phyloP scores from a whole-genome alignment of 2,113 vertebrate species.

The Esox niger region DNA sequence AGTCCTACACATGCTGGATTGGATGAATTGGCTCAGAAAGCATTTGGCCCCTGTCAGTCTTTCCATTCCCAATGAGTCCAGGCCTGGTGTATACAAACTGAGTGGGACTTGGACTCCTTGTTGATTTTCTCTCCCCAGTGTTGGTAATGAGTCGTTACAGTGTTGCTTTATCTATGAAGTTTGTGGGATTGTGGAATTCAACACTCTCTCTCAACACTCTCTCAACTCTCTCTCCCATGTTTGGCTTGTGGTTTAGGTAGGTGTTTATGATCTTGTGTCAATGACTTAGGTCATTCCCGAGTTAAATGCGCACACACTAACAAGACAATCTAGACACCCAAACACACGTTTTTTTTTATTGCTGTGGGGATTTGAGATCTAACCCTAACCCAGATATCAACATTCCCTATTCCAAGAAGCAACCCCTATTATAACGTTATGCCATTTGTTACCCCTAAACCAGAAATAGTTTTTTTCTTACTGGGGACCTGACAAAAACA shows the following conservation, averaged over 20 bases:
- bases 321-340: background rate
- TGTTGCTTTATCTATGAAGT: constrained; percentile 21
- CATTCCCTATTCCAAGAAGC: too few relatives aligned
- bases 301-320: background rate
- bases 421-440: too few relatives aligned
- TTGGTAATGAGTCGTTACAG: constrained; percentile 22
- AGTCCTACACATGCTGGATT: background rate
- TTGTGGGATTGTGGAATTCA: constrained; percentile 14
- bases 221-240: too few relatives aligned
- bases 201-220: too few relatives aligned
- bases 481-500: too few relatives aligned
- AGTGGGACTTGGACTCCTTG: background rate
- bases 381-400: too few relatives aligned
- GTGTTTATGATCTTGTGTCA: background rate
- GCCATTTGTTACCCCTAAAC: too few relatives aligned
- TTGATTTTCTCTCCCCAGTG: constrained; percentile 18
- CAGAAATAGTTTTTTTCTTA: too few relatives aligned
- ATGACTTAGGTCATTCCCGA: background rate
- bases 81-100: background rate
- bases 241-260: background rate
- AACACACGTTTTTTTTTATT: too few relatives aligned
- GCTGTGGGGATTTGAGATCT: too few relatives aligned
- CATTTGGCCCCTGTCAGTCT: background rate
- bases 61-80: background rate
- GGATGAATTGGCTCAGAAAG: too few relatives aligned